Conservation (phyloP, 1,140 invertebrate genomes). For the Cecropterus lyciades region DNA sequence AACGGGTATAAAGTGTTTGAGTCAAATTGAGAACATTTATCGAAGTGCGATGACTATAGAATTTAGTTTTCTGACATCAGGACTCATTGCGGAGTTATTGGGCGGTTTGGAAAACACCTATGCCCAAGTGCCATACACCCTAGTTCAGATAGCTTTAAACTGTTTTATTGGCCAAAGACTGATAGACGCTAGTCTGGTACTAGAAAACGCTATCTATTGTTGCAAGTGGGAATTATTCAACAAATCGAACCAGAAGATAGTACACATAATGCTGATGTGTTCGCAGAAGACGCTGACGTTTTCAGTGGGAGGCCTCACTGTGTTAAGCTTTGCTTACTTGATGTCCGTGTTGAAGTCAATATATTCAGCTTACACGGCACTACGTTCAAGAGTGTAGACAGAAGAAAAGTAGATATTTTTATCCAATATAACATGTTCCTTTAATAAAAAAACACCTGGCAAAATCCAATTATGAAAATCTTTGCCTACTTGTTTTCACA, state of each 20-base stretch:
- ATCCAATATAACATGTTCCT: too few species aligned
- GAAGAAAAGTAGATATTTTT: too few species aligned
- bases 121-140: slow-evolving; percentile 52
- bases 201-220: slow-evolving; percentile 44
- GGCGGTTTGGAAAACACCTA: slow-evolving; percentile 61
- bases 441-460: too few species aligned
- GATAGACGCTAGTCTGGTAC: slow-evolving; percentile 50
- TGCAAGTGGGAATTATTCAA: slow-evolving; percentile 63
- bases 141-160: slow-evolving; percentile 53
- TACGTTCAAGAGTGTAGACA: slow-evolving; percentile 39
- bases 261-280: slow-evolving; percentile 49
- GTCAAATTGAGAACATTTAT: slow-evolving; percentile 43
- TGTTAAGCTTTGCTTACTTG: slow-evolving; percentile 47
- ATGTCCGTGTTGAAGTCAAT: slow-evolving; percentile 50
- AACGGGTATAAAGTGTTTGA: slow-evolving; percentile 43
- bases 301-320: slow-evolving; percentile 54
- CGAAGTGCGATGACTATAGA: slow-evolving; percentile 44
- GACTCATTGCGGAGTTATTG: slow-evolving; percentile 54
- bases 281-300: slow-evolving; percentile 56
- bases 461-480: too few species aligned
- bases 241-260: slow-evolving; percentile 46
- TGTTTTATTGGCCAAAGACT: slow-evolving; percentile 59
- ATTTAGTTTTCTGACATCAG: slow-evolving; percentile 41
- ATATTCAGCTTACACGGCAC: slow-evolving; percentile 56
- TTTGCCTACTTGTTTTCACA: too few species aligned